Percentiles rank a stretch among this genome's conserved stretches.
These are phyloP conservation scores for Glossosoma conforme DNA, from an alignment of 1,140 invertebrate species.

Conservation along the genomic window DNA sequence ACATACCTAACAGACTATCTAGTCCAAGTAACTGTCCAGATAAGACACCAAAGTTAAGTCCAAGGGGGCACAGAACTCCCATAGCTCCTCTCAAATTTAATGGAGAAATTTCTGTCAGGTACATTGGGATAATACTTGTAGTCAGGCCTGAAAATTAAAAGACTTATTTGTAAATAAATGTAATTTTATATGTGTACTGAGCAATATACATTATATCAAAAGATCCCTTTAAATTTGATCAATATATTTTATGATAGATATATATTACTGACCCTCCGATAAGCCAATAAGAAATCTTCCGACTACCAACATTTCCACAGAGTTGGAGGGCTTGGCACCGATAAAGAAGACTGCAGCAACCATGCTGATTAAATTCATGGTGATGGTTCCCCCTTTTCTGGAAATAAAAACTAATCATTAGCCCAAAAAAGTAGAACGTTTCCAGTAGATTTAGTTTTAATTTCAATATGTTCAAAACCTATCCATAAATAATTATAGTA, in stretches of 20 bases:
- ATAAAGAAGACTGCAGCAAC: slow-evolving; percentile 59
- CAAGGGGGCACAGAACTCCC: slow-evolving; percentile 79
- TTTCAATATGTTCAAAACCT: no score
- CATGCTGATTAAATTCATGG: slow-evolving; percentile 51
- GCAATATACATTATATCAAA: no score
- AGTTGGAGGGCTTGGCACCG: slow-evolving; percentile 53
- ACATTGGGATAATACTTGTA: slow-evolving; percentile 79
- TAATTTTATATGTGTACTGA: no score
- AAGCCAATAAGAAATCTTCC: slow-evolving; percentile 69
- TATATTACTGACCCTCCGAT: slow-evolving; percentile 50
- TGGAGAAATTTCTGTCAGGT: slow-evolving; percentile 78
- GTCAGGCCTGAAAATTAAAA: slow-evolving; percentile 64
- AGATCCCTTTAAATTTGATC: no score
- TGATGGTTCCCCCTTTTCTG: slow-evolving; percentile 47
- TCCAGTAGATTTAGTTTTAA: no score
- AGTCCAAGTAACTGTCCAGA: slow-evolving; percentile 73
- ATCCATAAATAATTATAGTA: no score
- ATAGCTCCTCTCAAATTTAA: slow-evolving; percentile 67
- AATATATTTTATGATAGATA: no score
- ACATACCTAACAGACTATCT: slow-evolving; percentile 54
- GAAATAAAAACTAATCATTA: slow-evolving; percentile 33
- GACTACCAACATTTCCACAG: slow-evolving; percentile 67
- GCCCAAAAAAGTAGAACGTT: no score
- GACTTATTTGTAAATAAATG: no score
- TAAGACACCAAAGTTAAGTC: slow-evolving; percentile 76